Evolutionary conservation across 2,888 invertebrate species (phyloP).

Genomic region (Sussaba pulchella): DNA sequence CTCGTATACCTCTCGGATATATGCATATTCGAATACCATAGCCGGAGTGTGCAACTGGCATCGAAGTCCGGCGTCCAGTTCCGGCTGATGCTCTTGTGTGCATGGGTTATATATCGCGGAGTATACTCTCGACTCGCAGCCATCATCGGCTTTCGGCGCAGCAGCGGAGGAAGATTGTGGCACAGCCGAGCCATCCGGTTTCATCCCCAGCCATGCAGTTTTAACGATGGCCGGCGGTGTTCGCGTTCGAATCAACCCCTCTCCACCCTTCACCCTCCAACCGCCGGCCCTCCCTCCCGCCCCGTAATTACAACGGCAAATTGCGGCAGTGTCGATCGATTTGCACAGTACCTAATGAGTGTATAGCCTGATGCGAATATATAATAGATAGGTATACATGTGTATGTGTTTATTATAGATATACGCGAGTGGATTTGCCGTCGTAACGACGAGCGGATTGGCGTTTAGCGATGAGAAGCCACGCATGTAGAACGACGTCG

Average conservation of each 20-base stretch:
- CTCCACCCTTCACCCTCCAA: too few relatives aligned
- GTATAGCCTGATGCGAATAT: too few relatives aligned
- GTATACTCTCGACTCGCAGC: background rate
- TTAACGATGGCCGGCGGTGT: conserved; percentile 35
- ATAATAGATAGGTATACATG: too few relatives aligned
- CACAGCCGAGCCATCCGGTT: background rate
- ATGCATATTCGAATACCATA: conserved; percentile 6
- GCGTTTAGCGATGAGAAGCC: conserved; percentile 8
- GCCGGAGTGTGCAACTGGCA: background rate
- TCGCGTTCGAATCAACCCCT: conserved; percentile 45
- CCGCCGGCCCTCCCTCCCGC: too few relatives aligned
- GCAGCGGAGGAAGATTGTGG: too few relatives aligned
- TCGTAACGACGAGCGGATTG: conserved; percentile 11
- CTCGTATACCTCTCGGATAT: too few relatives aligned
- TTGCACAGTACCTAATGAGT: conserved; percentile 36
- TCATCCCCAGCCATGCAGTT: conserved; percentile 32
- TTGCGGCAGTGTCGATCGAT: conserved; percentile 43
- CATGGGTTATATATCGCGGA: too few relatives aligned
- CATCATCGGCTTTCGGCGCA: background rate
- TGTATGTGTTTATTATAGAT: too few relatives aligned
- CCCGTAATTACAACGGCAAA: conserved; percentile 54
- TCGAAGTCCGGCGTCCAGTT: background rate
- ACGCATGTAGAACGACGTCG: too few relatives aligned
- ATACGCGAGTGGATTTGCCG: background rate
- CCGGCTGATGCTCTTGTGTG: background rate